A percentile compares a stretch with the other conserved stretches of the same genome.
phyloP scores from a whole-genome alignment of 1,140 invertebrate genomes.

The Zaprionus camerounensis region DNA sequence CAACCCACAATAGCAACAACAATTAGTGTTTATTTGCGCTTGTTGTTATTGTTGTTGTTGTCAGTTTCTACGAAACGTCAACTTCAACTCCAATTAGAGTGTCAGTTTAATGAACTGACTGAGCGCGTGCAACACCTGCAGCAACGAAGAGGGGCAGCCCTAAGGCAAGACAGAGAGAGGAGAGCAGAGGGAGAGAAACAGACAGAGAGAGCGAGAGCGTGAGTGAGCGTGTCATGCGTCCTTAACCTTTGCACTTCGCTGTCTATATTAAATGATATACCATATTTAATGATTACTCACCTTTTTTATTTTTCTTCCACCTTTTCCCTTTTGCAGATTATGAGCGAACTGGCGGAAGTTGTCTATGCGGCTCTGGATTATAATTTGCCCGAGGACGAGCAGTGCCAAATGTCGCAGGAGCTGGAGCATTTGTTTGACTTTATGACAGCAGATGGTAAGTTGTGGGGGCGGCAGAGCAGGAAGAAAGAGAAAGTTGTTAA shows the following conservation, averaged over 20 bases:
- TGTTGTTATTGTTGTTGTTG: slow-evolving; percentile 57
- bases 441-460: slow-evolving; percentile 90
- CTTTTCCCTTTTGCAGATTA: slow-evolving; percentile 87
- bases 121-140: slow-evolving; percentile 20
- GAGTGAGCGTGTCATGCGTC: slow-evolving; percentile 19
- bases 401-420: slow-evolving; percentile 92
- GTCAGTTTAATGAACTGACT: slow-evolving; percentile 80
- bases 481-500: neutral
- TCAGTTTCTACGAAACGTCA: slow-evolving; percentile 71
- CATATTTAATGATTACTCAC: slow-evolving; percentile 22
- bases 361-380: slow-evolving; percentile 96
- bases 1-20: slow-evolving; percentile 21
- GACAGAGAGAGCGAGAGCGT: neutral
- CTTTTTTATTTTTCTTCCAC: neutral
- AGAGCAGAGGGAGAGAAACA: neutral
- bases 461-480: neutral
- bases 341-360: slow-evolving; percentile 91
- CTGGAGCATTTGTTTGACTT: slow-evolving; percentile 93
- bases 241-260: slow-evolving; percentile 53
- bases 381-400: slow-evolving; percentile 92
- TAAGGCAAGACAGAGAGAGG: neutral
- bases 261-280: slow-evolving; percentile 5
- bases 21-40: slow-evolving; percentile 59
- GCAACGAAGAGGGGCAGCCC: neutral
- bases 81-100: slow-evolving; percentile 81